A percentile compares a stretch with the other conserved stretches of the same genome.
These are phyloP conservation scores for Microctonus aethiopoides DNA, from an alignment of 2,888 invertebrate species.

Conservation along the genomic window DNA sequence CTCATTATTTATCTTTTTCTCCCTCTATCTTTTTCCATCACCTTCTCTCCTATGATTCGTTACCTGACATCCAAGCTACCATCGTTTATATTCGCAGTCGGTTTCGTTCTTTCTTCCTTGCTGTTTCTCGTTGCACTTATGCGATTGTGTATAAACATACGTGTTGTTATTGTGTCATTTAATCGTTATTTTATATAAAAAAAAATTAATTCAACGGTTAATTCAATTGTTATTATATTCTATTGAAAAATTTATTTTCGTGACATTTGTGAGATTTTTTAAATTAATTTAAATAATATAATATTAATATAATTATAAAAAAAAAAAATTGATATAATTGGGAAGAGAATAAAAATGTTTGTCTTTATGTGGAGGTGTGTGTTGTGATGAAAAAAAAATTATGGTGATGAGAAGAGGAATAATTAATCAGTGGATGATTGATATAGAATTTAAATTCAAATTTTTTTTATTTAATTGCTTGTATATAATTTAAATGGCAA, in stretches of 20 bases:
- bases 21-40: constrained; percentile 24
- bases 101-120: constrained; percentile 51
- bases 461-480: constrained; percentile 1
- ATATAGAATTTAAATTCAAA: not conserved
- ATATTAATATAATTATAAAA: no score
- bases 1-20: constrained; percentile 7
- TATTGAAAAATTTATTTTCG: no score
- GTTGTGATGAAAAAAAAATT: constrained; percentile 9
- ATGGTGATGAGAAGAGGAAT: not conserved
- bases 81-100: constrained; percentile 45
- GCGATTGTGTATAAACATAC: no score
- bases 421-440: constrained; percentile 11
- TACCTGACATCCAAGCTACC: constrained; percentile 31
- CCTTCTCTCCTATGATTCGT: constrained; percentile 26
- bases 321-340: no score
- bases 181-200: no score
- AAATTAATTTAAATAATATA: no score
- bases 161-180: no score
- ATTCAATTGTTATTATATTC: no score
- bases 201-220: no score
- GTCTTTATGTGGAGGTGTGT: not conserved
- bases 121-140: constrained; percentile 43
- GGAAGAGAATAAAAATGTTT: no score
- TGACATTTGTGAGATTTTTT: no score
- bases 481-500: constrained; percentile 47